These are phyloP conservation scores for Lepidostoma basale DNA, from an alignment of 1,140 invertebrate species.

Conservation along the genomic window DNA sequence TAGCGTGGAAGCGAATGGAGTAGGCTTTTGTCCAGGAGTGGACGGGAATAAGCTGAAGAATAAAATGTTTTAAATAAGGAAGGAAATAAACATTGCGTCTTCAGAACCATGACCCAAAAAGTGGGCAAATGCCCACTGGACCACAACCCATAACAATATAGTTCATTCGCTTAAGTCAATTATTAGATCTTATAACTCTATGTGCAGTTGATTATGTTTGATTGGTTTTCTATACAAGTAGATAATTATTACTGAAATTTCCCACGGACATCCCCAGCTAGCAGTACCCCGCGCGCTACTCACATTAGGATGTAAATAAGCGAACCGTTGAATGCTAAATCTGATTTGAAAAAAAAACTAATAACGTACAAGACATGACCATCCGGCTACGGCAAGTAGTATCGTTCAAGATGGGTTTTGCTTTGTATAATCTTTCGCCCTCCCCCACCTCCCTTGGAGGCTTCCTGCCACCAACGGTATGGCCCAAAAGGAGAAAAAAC, in stretches of 20 bases:
- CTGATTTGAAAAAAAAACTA: constrained; percentile 9
- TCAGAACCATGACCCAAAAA: not conserved
- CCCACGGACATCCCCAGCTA: not conserved
- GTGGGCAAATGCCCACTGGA: not conserved
- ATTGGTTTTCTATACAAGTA: too few relatives aligned
- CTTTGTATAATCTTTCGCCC: constrained; percentile 26
- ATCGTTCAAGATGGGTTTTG: constrained; percentile 26
- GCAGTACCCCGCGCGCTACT: too few relatives aligned
- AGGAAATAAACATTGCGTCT: not conserved
- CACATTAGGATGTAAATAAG: not conserved
- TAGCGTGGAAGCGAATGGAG: too few relatives aligned
- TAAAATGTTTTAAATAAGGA: too few relatives aligned
- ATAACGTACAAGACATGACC: constrained; percentile 6
- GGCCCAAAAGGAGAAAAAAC: not conserved
- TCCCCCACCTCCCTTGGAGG: not conserved
- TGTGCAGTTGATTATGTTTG: too few relatives aligned
- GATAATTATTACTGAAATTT: too few relatives aligned
- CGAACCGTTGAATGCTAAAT: not conserved
- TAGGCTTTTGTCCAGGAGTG: too few relatives aligned
- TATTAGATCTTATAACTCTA: too few relatives aligned
- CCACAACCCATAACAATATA: not conserved
- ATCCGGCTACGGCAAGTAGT: constrained; percentile 10
- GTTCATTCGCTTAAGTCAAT: too few relatives aligned
- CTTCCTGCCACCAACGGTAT: constrained; percentile 2
- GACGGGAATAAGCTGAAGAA: too few relatives aligned